Conservation (phyloP, 1,140 invertebrate species). For the Gryllus bimaculatus region DNA sequence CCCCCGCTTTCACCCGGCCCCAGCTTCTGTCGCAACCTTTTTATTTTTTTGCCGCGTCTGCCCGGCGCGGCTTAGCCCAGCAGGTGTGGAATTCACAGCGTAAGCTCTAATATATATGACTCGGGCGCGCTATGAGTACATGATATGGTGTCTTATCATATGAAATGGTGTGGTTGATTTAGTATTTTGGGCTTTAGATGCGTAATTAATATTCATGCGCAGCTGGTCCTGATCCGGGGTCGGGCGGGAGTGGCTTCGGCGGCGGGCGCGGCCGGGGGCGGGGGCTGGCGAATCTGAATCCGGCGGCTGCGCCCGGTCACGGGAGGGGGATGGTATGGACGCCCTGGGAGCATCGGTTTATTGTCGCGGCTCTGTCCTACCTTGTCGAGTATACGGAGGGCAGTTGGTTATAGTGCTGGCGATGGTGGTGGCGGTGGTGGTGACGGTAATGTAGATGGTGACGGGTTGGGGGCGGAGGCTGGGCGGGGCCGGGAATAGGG, state of each 20-base stretch:
- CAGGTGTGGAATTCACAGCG: neutral
- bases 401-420: no score
- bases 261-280: no score
- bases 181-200: neutral
- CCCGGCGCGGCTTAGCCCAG: neutral
- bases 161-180: constrained; percentile 4
- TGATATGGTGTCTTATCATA: neutral
- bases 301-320: no score
- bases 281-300: neutral
- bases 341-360: no score
- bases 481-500: no score
- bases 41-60: neutral
- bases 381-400: no score
- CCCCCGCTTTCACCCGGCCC: neutral
- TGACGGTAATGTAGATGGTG: no score
- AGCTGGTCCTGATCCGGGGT: no score
- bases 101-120: neutral
- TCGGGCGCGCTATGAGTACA: neutral
- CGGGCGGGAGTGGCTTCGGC: no score
- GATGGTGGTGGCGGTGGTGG: no score
- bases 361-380: no score
- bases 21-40: neutral
- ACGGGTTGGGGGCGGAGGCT: no score
- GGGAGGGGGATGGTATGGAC: neutral
- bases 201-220: neutral